These are phyloP conservation scores for Drosophila melanica DNA, from an alignment of 1,140 invertebrate genomes.

Conservation along the genomic window DNA sequence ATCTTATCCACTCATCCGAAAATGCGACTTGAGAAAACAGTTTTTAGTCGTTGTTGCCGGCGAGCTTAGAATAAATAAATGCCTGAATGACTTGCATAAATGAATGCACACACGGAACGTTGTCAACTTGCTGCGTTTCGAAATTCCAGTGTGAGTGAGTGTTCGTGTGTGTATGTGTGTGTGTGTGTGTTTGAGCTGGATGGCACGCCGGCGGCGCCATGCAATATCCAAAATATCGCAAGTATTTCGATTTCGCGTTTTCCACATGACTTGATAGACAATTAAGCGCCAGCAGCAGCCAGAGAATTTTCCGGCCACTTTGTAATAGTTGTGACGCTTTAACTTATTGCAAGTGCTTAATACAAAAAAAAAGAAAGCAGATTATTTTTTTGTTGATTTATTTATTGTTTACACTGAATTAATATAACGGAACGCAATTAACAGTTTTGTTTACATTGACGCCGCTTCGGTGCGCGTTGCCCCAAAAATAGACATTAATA, in stretches of 20 bases:
- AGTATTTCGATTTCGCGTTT: conserved; percentile 66
- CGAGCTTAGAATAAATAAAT: conserved; percentile 66
- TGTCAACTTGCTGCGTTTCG: conserved; percentile 19
- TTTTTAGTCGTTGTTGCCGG: neutral
- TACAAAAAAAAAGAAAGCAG: conserved; percentile 3
- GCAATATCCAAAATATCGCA: conserved; percentile 14
- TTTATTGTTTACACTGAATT: conserved; percentile 44
- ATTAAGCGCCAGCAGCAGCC: conserved; percentile 53
- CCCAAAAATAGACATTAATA: conserved; percentile 20
- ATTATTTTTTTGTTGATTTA: conserved; percentile 29
- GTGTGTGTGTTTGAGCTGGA: neutral
- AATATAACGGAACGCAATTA: conserved; percentile 36
- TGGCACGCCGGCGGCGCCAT: conserved; percentile 4
- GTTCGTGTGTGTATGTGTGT: too few relatives aligned
- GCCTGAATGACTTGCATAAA: conserved; percentile 61
- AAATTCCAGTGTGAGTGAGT: neutral
- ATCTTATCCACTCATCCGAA: too few relatives aligned
- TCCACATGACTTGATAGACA: conserved; percentile 53
- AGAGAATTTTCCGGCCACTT: conserved; percentile 7
- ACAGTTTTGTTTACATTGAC: conserved; percentile 35
- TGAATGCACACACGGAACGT: conserved; percentile 51
- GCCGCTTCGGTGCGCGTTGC: conserved; percentile 21
- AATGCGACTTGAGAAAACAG: too few relatives aligned
- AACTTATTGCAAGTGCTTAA: neutral
- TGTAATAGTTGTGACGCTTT: conserved; percentile 40